Conservation (phyloP, 2,113 vertebrate species). For the Trichechus manatus region DNA sequence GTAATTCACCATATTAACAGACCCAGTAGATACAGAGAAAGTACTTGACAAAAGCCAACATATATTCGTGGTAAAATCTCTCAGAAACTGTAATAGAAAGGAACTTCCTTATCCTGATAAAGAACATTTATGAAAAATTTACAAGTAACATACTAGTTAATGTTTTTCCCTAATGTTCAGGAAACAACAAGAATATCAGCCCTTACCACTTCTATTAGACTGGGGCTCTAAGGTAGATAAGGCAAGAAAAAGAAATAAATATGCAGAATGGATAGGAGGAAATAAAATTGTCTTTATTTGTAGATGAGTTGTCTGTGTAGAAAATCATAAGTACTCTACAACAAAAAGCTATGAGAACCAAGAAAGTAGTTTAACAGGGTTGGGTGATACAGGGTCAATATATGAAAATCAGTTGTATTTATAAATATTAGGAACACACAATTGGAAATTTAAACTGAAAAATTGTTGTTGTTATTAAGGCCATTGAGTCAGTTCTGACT, state of each 20-base stretch:
- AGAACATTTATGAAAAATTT: not conserved
- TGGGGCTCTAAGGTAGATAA: not conserved
- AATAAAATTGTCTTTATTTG: not conserved
- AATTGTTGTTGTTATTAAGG: not conserved
- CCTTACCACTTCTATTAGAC: not conserved
- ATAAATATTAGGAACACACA: not conserved
- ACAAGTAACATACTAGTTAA: not conserved
- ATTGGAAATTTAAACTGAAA: not conserved
- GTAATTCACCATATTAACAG: too few species aligned
- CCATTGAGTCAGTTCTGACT: too few species aligned
- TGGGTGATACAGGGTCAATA: not conserved
- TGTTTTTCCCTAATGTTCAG: not conserved
- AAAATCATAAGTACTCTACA: not conserved
- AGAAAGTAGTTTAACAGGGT: not conserved
- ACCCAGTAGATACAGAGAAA: not conserved
- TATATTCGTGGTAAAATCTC: not conserved
- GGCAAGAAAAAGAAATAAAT: not conserved
- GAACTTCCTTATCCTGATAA: not conserved
- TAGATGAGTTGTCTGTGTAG: not conserved
- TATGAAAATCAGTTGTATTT: not conserved
- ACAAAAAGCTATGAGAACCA: not conserved
- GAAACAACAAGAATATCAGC: not conserved
- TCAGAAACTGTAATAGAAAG: not conserved
- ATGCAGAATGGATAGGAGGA: not conserved
- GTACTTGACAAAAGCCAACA: not conserved